phyloP scores from a whole-genome alignment of 2,888 invertebrate genomes.

The Callyntrura guangdongensis region DNA sequence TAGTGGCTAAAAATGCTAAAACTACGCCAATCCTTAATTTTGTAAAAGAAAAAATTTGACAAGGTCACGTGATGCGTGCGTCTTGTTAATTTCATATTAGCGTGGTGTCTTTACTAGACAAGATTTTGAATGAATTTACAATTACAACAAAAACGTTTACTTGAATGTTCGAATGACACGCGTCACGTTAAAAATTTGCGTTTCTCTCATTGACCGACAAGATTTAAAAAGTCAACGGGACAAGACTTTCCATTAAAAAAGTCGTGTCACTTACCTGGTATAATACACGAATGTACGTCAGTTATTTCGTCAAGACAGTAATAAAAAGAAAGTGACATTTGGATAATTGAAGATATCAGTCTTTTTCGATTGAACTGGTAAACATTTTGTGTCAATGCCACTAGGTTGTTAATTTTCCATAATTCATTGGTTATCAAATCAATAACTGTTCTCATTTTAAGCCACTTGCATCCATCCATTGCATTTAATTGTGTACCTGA shows the following conservation, averaged over 20 bases:
- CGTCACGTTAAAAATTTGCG: background rate
- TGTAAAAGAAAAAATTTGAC: background rate
- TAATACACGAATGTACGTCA: background rate
- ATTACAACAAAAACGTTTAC: background rate
- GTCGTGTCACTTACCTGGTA: background rate
- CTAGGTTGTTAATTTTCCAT: background rate
- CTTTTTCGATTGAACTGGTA: background rate
- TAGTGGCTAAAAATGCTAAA: no score
- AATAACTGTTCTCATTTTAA: slow-evolving; percentile 59
- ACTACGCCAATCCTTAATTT: no score
- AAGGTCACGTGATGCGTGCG: background rate
- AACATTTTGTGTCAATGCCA: slow-evolving; percentile 61
- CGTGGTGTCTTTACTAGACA: background rate
- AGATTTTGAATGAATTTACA: no score
- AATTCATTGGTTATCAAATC: slow-evolving; percentile 29
- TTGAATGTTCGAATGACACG: no score
- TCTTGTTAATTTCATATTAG: background rate
- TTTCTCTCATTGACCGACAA: background rate
- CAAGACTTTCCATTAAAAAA: background rate
- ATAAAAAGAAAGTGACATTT: slow-evolving; percentile 47
- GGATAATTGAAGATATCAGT: slow-evolving; percentile 31
- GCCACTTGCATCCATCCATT: background rate
- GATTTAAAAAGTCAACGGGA: background rate
- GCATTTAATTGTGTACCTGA: background rate
- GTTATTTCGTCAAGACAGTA: background rate